A percentile compares a stretch with the other conserved stretches of the same genome.
Evolutionary conservation across 2,888 invertebrate genomes (phyloP).

Genomic region (Dryobota labecula): DNA sequence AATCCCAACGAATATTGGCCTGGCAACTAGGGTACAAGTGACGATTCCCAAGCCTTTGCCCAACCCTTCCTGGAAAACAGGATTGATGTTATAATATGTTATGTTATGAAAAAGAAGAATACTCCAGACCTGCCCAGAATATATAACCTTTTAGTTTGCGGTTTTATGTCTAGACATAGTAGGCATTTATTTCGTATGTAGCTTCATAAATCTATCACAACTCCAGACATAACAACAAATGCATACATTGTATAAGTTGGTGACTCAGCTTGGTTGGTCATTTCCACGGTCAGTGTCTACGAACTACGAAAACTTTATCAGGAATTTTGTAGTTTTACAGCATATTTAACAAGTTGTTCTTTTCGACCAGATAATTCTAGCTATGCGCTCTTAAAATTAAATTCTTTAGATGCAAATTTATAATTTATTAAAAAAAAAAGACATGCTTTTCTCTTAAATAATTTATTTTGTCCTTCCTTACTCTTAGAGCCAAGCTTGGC

Average conservation of each 20-base stretch:
- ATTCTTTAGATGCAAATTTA: background rate
- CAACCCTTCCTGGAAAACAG: background rate
- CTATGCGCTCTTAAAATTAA: background rate
- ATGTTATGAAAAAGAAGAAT: background rate
- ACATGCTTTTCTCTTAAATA: too few relatives aligned
- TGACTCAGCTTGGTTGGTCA: constrained; percentile 41
- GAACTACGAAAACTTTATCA: background rate
- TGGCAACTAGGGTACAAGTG: too few relatives aligned
- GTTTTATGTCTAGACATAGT: constrained; percentile 19
- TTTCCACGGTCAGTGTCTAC: constrained; percentile 7
- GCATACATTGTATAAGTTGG: constrained; percentile 9
- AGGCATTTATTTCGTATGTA: constrained; percentile 25
- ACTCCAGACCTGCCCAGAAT: background rate
- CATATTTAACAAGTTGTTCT: background rate
- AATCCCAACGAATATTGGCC: too few relatives aligned
- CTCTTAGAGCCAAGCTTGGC: too few relatives aligned
- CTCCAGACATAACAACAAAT: constrained; percentile 13
- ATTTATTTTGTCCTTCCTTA: too few relatives aligned
- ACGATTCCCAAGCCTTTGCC: too few relatives aligned
- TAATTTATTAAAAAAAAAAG: too few relatives aligned
- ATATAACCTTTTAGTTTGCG: background rate
- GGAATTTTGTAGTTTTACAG: background rate
- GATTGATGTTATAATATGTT: too few relatives aligned
- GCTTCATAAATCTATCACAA: constrained; percentile 10
- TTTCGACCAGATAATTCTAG: background rate